These are phyloP conservation scores for Manacus vitellinus DNA, from an alignment of 2,113 vertebrate genomes.

Conservation along the genomic window DNA sequence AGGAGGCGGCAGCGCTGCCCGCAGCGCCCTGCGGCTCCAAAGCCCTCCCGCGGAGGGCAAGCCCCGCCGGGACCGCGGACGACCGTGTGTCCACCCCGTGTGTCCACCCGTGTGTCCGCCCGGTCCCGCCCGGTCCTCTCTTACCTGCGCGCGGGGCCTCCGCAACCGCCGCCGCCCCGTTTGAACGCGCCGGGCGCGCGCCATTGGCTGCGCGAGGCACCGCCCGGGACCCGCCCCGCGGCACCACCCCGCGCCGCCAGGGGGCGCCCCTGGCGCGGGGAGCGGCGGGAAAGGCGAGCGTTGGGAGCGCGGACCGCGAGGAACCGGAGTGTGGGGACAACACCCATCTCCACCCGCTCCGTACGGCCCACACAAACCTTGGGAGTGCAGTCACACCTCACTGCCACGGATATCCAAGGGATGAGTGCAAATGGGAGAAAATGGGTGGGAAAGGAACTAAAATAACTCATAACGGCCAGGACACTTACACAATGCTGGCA, in stretches of 20 bases:
- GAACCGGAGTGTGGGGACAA: accelerated
- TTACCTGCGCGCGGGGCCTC: not conserved
- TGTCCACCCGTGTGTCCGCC: no score
- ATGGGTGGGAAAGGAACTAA: accelerated
- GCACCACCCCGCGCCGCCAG: not conserved
- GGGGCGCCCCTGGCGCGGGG: not conserved
- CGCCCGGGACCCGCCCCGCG: not conserved
- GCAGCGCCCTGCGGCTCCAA: no score
- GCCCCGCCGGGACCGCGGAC: no score
- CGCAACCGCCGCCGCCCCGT: not conserved
- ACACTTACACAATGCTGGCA: accelerated
- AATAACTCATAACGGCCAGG: no score
- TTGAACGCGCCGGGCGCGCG: not conserved
- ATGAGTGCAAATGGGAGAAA: accelerated
- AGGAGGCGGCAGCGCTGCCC: not conserved
- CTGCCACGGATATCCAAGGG: accelerated
- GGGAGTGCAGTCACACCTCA: accelerated
- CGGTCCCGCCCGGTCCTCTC: not conserved
- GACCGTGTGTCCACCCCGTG: no score
- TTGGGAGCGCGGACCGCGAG: no score
- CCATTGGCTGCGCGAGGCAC: not conserved
- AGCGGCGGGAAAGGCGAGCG: no score
- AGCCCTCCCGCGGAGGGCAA: not conserved
- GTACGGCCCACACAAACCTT: accelerated
- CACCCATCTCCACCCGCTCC: accelerated